Base-by-base conservation (phyloP, 2,888 invertebrate genomes). In the Serrognathus titanus region DNA sequence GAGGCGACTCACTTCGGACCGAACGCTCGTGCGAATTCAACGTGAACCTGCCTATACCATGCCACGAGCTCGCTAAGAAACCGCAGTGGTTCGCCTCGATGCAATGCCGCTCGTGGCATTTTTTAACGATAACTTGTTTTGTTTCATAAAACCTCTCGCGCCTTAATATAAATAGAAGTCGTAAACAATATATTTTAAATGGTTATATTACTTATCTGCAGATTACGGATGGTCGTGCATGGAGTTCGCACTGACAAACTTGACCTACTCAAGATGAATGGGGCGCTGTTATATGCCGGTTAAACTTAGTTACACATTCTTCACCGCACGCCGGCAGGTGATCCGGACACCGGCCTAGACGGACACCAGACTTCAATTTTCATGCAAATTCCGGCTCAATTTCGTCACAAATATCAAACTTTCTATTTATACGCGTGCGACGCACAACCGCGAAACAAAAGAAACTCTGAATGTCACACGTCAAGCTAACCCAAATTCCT, bases 71-170 rank as follows among this genome's bases (percentile, higher is more conserved):
- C 39, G 56, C 61, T 43, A 55, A 70, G 69, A 80, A 79, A 79
- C 81, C 81, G 74, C 76, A 76, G 83, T 83, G 74, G 73, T 38
- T 69, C 72, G 82, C 83, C 84, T 82, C 83, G 78, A 78, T 80
- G 81, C 81, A 48, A 31, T 36, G 11, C 36, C 12, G n/a, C 48
- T 48, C 48, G 48, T 48, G 48, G 48, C 48, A 31, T 36, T 36
- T 13, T 36, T 48, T 31, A 31, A 36, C 20, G 31, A 48, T 48
- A 20, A 48, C 31, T 61, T 60, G 58, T 61, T 59, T 57, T 62
- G 55, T 55, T 53, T 51, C 16, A 10, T 52, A 20, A 11, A 43
- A 9, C 40, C 7, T 12, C 40, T 13, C 40, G 40, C 40, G 24
- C 24, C 24, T 51, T 48, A 56, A 57, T 60, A 60, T 62, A 60